Evolutionary conservation across 1,140 invertebrate genomes (phyloP).

Genomic region (Adelges cooleyi): DNA sequence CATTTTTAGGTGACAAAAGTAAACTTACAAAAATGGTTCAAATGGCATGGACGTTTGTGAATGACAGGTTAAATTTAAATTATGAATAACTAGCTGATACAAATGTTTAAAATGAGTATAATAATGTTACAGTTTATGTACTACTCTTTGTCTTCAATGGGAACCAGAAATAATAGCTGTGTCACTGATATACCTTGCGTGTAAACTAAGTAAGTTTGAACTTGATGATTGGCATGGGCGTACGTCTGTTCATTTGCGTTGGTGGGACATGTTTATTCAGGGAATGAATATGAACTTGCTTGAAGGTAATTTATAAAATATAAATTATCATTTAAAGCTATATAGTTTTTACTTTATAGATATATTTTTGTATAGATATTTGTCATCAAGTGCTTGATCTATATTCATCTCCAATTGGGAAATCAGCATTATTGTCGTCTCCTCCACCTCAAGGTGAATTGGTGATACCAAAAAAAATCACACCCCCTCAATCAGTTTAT

Average conservation of each 20-base stretch:
- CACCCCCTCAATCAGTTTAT: conserved; percentile 20
- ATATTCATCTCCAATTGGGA: conserved; percentile 44
- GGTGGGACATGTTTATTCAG: conserved; percentile 97
- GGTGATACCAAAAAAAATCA: conserved; percentile 10
- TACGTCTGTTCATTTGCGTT: conserved; percentile 65
- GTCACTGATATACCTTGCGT: conserved; percentile 88
- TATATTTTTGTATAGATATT: conserved; percentile 55
- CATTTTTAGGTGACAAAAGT: conserved; percentile 62
- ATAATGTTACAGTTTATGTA: conserved; percentile 64
- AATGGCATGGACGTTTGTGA: conserved; percentile 99
- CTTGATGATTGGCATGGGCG: conserved; percentile 84
- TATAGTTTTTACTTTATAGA: conserved; percentile 14
- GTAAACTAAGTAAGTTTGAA: conserved; percentile 90
- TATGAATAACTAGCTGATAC: no score
- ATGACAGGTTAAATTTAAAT: conserved; percentile 64
- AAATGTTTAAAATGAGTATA: not conserved
- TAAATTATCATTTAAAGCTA: conserved; percentile 12
- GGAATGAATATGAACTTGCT: conserved; percentile 87
- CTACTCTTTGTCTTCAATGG: conserved; percentile 94
- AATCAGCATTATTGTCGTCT: not conserved
- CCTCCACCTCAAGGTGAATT: conserved; percentile 13
- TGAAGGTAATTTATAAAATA: conserved; percentile 49
- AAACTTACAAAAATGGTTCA: conserved; percentile 95
- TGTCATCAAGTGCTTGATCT: conserved; percentile 94
- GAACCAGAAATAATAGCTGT: conserved; percentile 98